These are phyloP conservation scores for Caenorhabditis becei DNA, from an alignment of 2,888 invertebrate species.

Conservation along the genomic window DNA sequence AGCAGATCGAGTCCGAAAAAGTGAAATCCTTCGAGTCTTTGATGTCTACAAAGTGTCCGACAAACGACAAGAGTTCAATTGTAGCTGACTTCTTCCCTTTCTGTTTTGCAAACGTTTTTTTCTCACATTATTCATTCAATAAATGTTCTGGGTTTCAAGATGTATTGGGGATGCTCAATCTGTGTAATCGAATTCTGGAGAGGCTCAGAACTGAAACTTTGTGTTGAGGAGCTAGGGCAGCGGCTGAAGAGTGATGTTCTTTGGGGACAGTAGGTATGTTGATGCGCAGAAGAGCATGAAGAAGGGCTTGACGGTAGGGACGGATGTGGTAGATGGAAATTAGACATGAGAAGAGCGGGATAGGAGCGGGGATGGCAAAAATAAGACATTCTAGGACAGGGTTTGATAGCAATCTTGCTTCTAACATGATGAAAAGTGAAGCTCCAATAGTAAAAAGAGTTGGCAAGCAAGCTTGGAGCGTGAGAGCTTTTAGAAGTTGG, in stretches of 20 bases:
- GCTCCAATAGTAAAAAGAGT: slow-evolving; percentile 33
- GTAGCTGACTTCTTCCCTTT: slow-evolving; percentile 16
- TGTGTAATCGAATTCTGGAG: slow-evolving; percentile 13
- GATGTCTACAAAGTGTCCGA: slow-evolving; percentile 52
- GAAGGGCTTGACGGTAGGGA: slow-evolving; percentile 46
- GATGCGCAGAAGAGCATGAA: slow-evolving; percentile 11
- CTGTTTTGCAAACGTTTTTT: neutral
- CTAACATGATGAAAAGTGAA: slow-evolving; percentile 31
- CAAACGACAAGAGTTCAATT: slow-evolving; percentile 51
- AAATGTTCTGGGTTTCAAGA: slow-evolving; percentile 7
- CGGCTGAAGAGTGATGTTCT: slow-evolving; percentile 37
- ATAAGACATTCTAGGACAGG: slow-evolving; percentile 39
- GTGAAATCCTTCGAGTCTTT: slow-evolving; percentile 42
- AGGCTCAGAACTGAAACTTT: slow-evolving; percentile 32
- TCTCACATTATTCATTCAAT: neutral
- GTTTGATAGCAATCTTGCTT: slow-evolving; percentile 5
- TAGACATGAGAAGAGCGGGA: slow-evolving; percentile 41
- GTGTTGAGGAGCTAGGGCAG: slow-evolving; percentile 25
- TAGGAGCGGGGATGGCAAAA: slow-evolving; percentile 48
- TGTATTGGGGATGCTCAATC: slow-evolving; percentile 32
- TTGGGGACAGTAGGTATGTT: slow-evolving; percentile 9
- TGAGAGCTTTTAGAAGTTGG: slow-evolving; percentile 50
- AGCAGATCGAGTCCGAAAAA: slow-evolving; percentile 40
- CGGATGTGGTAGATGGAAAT: slow-evolving; percentile 51
- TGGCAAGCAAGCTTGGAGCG: slow-evolving; percentile 51